Conservation (phyloP, 2,888 invertebrate species). For the Cotesia congregata region DNA sequence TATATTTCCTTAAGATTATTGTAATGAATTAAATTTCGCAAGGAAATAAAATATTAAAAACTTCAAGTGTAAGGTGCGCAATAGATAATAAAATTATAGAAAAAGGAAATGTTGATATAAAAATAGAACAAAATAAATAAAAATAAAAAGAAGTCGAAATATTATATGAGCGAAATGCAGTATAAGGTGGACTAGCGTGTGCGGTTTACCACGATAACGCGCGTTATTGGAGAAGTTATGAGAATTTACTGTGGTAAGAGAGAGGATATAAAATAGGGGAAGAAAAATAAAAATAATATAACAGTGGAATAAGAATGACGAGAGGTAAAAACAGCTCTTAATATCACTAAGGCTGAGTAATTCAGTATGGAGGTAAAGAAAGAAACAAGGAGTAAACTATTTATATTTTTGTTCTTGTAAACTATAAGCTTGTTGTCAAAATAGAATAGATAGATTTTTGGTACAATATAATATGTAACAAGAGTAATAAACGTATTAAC, state of each 20-base stretch:
- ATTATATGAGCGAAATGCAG: constrained; percentile 15
- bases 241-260: constrained; percentile 42
- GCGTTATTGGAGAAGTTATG: constrained; percentile 44
- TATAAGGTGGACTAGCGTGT: constrained; percentile 9
- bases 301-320: constrained; percentile 17
- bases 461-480: neutral
- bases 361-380: constrained; percentile 1
- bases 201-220: constrained; percentile 36
- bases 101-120: neutral
- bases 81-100: neutral
- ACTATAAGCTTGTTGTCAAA: neutral
- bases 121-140: neutral
- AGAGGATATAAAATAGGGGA: constrained; percentile 7
- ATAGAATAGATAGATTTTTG: neutral
- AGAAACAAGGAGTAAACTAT: constrained; percentile 2
- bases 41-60: no score
- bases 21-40: no score
- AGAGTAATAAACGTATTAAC: constrained; percentile 7
- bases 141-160: constrained; percentile 11
- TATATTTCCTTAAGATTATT: no score
- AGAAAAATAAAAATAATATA: constrained; percentile 22
- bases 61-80: no score
- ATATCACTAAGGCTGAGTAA: constrained; percentile 24
- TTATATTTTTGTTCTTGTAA: neutral
- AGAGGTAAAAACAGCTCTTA: constrained; percentile 29